A percentile compares a stretch with the other conserved stretches of the same genome.
Conservation (phyloP, 2,797 vertebrate species). For the Labeo calbasu region DNA sequence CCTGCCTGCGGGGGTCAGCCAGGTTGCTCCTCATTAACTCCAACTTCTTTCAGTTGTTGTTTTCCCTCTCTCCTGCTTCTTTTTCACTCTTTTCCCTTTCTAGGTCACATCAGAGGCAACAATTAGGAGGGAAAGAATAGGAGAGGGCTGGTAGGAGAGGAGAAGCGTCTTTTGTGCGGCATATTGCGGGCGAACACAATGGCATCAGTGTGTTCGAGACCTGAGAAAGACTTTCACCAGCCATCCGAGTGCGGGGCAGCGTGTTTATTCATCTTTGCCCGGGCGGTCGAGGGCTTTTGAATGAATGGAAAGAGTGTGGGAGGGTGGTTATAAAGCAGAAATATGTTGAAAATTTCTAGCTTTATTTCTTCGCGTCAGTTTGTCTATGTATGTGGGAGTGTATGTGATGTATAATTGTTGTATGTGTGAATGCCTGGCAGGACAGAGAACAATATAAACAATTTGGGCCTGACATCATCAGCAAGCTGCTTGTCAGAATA, state of each 20-base stretch:
- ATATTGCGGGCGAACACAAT: slow-evolving; percentile 40
- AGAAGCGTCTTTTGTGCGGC: slow-evolving; percentile 22
- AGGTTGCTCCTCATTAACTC: slow-evolving; percentile 45
- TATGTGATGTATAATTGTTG: slow-evolving; percentile 29
- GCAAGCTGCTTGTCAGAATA: slow-evolving; percentile 47
- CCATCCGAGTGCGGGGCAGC: not conserved
- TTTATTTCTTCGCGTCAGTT: slow-evolving; percentile 26
- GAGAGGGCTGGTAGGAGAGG: slow-evolving; percentile 22
- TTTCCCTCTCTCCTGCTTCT: slow-evolving; percentile 19
- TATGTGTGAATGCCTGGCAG: slow-evolving; percentile 38
- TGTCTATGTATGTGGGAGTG: slow-evolving; percentile 37
- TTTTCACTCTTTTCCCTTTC: slow-evolving; percentile 39
- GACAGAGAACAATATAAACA: slow-evolving; percentile 49
- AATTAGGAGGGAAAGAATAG: slow-evolving; percentile 20
- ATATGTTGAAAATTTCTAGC: slow-evolving; percentile 67
- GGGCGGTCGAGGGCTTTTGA: not conserved
- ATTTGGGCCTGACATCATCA: slow-evolving; percentile 51
- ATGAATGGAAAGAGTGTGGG: slow-evolving; percentile 38
- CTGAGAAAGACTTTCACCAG: slow-evolving; percentile 33
- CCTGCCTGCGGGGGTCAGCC: slow-evolving; percentile 52
- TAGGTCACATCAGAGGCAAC: slow-evolving; percentile 47
- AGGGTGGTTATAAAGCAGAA: slow-evolving; percentile 60
- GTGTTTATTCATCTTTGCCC: slow-evolving; percentile 15
- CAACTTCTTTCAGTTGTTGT: slow-evolving; percentile 17
- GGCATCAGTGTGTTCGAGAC: slow-evolving; percentile 34